Percentiles rank a stretch among this genome's conserved stretches.
Evolutionary conservation across 2,888 invertebrate genomes (phyloP).

Genomic region (Chrysolina haemoptera): DNA sequence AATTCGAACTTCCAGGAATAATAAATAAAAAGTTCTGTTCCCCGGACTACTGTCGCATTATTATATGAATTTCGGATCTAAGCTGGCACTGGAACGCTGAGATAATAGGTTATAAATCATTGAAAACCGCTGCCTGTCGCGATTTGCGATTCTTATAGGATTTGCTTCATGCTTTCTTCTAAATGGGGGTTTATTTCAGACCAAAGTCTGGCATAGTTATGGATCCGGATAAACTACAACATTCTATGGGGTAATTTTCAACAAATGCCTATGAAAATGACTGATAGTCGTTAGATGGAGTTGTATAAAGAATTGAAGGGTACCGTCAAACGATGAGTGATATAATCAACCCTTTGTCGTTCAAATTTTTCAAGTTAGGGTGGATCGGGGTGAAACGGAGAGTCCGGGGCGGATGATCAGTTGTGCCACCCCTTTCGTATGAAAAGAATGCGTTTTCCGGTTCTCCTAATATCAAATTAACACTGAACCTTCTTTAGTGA

Average conservation of each 20-base stretch:
- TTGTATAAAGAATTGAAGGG: background rate
- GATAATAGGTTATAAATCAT: constrained; percentile 14
- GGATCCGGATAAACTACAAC: too few species aligned
- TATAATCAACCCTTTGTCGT: constrained; percentile 14
- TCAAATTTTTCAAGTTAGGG: background rate
- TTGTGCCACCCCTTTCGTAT: constrained; percentile 3
- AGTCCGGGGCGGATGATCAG: background rate
- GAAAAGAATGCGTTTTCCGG: background rate
- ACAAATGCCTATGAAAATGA: background rate
- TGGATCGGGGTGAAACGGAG: background rate
- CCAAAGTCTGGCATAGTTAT: background rate
- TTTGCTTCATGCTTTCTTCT: background rate
- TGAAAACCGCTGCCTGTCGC: constrained; percentile 5
- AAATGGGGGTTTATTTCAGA: background rate
- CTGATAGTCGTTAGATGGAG: background rate
- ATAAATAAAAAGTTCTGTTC: background rate
- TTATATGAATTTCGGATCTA: background rate
- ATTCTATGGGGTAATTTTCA: too few species aligned
- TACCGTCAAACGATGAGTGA: constrained; percentile 4
- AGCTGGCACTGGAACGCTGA: constrained; percentile 6
- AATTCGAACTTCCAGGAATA: background rate
- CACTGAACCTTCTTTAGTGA: background rate
- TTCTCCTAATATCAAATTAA: background rate
- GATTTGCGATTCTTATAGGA: background rate
- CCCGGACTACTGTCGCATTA: background rate